Percentiles rank a stretch among this genome's conserved stretches.
Conservation (phyloP, 2,113 vertebrate species). For the Thermophis baileyi region DNA sequence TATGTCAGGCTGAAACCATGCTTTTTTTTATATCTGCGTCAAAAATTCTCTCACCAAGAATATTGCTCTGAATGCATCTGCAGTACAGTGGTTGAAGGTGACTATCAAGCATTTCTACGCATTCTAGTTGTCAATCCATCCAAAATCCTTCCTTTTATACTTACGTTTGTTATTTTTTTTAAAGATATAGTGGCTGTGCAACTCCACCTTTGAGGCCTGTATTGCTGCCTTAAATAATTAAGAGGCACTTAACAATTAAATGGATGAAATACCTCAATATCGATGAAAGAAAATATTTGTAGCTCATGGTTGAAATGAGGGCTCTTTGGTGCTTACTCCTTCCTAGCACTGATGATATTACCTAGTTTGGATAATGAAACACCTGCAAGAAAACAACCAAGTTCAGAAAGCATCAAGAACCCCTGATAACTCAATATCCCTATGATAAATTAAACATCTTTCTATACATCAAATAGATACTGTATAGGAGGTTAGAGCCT, state of each 20-base stretch:
- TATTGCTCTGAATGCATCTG: neutral
- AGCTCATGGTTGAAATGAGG: neutral
- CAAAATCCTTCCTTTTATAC: neutral
- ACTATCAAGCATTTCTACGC: neutral
- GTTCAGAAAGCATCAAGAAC: neutral
- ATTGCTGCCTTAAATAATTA: neutral
- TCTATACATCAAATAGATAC: neutral
- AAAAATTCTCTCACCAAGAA: neutral
- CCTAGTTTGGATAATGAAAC: neutral
- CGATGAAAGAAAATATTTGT: neutral
- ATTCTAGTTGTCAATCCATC: neutral
- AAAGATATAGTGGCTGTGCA: neutral
- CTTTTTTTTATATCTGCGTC: neutral
- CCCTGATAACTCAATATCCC: neutral
- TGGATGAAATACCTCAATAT: neutral
- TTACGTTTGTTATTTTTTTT: neutral
- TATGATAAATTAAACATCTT: neutral
- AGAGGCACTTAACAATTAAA: too few relatives aligned
- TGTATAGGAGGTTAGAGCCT: too few relatives aligned
- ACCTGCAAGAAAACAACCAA: neutral
- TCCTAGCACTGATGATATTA: neutral
- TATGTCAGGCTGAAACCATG: neutral
- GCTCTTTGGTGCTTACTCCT: neutral
- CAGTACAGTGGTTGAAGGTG: neutral
- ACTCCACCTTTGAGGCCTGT: neutral